A percentile compares a stretch with the other conserved stretches of the same genome.
Conservation (phyloP, 1,140 invertebrate genomes). For the Drosophila pectinifera region DNA sequence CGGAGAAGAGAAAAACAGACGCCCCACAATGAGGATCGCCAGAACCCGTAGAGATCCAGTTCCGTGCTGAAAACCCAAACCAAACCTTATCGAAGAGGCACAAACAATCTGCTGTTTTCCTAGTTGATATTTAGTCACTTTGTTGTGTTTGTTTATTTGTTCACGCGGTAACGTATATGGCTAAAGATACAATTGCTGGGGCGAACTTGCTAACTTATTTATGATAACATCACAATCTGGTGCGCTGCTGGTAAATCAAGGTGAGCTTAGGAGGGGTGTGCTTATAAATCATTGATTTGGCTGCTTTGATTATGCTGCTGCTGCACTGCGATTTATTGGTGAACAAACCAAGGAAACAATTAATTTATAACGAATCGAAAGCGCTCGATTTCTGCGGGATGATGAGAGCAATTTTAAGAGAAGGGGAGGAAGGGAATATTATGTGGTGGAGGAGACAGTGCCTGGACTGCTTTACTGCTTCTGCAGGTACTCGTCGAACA, state of each 20-base stretch:
- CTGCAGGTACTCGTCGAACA: conserved; percentile 92
- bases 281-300: conserved; percentile 41
- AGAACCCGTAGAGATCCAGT: conserved; percentile 26
- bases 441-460: background rate
- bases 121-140: conserved; percentile 46
- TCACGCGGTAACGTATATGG: conserved; percentile 68
- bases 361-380: conserved; percentile 36
- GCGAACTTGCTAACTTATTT: conserved; percentile 69
- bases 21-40: conserved; percentile 16
- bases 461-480: conserved; percentile 85
- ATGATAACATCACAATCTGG: conserved; percentile 73
- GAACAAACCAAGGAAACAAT: conserved; percentile 56
- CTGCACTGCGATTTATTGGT: conserved; percentile 70
- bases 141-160: conserved; percentile 64
- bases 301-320: conserved; percentile 53
- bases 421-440: conserved; percentile 12
- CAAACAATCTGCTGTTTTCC: conserved; percentile 31
- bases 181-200: conserved; percentile 73
- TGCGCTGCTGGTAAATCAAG: conserved; percentile 58
- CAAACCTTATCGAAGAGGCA: conserved; percentile 29
- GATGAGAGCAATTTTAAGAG: conserved; percentile 53
- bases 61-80: conserved; percentile 23
- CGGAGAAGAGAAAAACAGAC: conserved; percentile 33
- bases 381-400: conserved; percentile 16
- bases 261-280: conserved; percentile 18